Base-by-base conservation (phyloP, 2,888 invertebrate species). In the Oasisia sp. region DNA sequence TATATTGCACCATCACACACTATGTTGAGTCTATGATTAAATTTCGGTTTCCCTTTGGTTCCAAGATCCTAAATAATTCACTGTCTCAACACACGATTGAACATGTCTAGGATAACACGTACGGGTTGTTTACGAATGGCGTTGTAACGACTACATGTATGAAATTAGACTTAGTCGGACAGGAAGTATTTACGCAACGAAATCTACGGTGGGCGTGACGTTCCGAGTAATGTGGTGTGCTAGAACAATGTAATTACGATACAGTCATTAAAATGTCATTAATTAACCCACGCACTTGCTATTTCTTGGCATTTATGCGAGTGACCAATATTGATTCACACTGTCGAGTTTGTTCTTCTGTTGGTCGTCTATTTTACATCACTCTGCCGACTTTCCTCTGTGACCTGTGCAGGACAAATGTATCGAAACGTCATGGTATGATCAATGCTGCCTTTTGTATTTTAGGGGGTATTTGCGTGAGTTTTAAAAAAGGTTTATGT, bases 221-320 rank as follows among this genome's bases (percentile, higher is more conserved):
- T 50, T 50, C 9, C 50, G 50, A 12, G 74, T 19, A 74, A 74
- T 27, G 5, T 5, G 74, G 74, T 27, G 27, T 3, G 27, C 74
- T 27, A 74, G 74, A 74, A n/a, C 74, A n/a, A 74, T 74, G n/a
- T 74, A 74, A 74, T 74, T 74, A 74, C 74, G 14, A 74, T 74
- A n/a, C 27, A 27, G n/a, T 74, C 74, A 74, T 74, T 74, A 74
- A 74, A 74, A 74, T 74, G 74, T 74, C 14, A 74, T 74, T 74
- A 50, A 74, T 74, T 74, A 74, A 74, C 74, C 74, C 27, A 74
- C 74, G 74, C 74, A 27, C 27, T 74, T 74, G 27, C 19, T 74
- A 74, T 74, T 74, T 50, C 50, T 74, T 74, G 74, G 74, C 74
- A 74, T n/a, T 74, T 74, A 74, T 74, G n/a, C n/a, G 74, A 74